Percentiles rank a stretch among this genome's conserved stretches.
phyloP scores from a whole-genome alignment of 2,113 vertebrate genomes.

The Zosterops pallidus region DNA sequence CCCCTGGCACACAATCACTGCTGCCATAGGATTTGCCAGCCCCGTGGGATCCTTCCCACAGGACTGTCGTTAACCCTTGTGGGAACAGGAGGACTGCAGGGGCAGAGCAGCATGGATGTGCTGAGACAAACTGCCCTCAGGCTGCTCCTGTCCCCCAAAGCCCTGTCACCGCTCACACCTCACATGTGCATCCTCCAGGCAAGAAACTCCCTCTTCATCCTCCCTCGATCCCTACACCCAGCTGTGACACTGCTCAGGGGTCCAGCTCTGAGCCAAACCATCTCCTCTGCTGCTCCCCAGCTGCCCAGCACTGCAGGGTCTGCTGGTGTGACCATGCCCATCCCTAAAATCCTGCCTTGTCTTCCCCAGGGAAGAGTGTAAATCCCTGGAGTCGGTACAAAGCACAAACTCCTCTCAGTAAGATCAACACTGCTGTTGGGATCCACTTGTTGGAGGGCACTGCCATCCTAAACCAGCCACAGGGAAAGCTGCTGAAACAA shows the following conservation, averaged over 20 bases:
- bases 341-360: background rate
- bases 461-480: background rate
- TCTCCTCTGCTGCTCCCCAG: background rate
- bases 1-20: background rate
- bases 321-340: no score
- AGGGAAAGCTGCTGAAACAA: background rate
- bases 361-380: background rate
- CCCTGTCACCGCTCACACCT: background rate
- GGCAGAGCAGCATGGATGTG: background rate
- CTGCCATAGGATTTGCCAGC: background rate
- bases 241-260: rapidly evolving
- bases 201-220: background rate
- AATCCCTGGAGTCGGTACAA: background rate
- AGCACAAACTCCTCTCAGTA: rapidly evolving
- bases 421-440: rapidly evolving
- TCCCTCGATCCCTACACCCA: rapidly evolving
- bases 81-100: background rate
- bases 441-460: rapidly evolving
- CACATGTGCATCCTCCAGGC: background rate
- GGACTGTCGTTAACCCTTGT: background rate
- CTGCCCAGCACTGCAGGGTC: rapidly evolving
- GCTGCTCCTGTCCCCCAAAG: background rate
- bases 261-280: background rate
- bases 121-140: background rate
- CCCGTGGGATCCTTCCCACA: background rate